Evolutionary conservation across 2,113 vertebrate genomes (phyloP).

Genomic region (Scatophagus argus): DNA sequence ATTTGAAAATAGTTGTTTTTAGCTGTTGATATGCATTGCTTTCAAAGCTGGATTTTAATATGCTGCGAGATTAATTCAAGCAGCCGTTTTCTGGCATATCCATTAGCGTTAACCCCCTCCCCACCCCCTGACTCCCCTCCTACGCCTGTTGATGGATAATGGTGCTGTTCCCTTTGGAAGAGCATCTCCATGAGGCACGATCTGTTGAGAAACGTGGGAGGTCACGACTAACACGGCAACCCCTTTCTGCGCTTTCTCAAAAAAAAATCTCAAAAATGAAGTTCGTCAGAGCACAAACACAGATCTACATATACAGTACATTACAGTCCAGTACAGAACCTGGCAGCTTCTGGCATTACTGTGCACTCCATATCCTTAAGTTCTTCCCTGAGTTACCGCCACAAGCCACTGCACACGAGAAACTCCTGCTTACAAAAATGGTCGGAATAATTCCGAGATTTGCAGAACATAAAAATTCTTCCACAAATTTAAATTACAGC

Average conservation of each 20-base stretch:
- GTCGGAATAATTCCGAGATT: too few species aligned
- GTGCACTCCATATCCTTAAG: not conserved
- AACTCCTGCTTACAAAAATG: too few species aligned
- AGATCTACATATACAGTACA: slow-evolving; percentile 2
- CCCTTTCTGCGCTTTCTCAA: slow-evolving; percentile 37
- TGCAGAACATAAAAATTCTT: too few species aligned
- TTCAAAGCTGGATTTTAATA: slow-evolving; percentile 71
- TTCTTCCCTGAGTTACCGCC: not conserved
- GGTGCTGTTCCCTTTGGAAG: slow-evolving; percentile 67
- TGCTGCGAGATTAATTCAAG: slow-evolving; percentile 72
- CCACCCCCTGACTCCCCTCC: slow-evolving; percentile 64
- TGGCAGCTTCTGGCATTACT: not conserved
- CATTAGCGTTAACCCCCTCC: slow-evolving; percentile 67
- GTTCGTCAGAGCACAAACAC: slow-evolving; percentile 12
- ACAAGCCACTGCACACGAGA: not conserved
- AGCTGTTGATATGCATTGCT: slow-evolving; percentile 57
- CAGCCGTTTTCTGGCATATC: slow-evolving; percentile 71
- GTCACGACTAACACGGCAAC: slow-evolving; percentile 66
- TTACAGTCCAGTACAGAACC: slow-evolving; percentile 1
- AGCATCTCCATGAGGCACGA: slow-evolving; percentile 67
- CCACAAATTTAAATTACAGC: too few species aligned
- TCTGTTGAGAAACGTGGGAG: slow-evolving; percentile 76
- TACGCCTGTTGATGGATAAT: slow-evolving; percentile 77
- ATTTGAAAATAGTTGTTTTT: slow-evolving; percentile 50
- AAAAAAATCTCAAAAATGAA: slow-evolving; percentile 40